Percentiles rank a stretch among this genome's conserved stretches.
phyloP scores from a whole-genome alignment of 2,797 vertebrate species.

The Onychomys torridus region DNA sequence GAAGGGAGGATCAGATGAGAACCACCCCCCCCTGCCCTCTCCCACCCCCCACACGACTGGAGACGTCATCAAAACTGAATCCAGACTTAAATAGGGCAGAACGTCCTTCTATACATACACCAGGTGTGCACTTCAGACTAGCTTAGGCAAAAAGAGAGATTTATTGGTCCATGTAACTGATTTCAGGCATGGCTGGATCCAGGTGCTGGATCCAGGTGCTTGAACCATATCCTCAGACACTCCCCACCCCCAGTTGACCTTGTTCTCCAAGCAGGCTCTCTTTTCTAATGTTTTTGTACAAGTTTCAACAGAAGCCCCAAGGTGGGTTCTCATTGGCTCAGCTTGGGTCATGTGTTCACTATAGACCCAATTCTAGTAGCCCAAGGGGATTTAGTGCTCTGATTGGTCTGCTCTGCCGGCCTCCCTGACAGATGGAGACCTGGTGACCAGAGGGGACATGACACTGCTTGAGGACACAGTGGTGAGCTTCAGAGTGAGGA shows the following conservation, averaged over 20 bases:
- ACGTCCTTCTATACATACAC: neutral
- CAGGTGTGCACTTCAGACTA: neutral
- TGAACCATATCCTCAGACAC: neutral
- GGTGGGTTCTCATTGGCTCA: neutral
- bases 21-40: neutral
- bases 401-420: neutral
- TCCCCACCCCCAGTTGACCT: neutral
- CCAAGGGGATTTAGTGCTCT: neutral
- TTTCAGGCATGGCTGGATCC: conserved; percentile 66
- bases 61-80: neutral
- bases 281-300: neutral
- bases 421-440: neutral
- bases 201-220: conserved; percentile 57
- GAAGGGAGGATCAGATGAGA: neutral
- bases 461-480: neutral
- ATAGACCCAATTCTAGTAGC: neutral
- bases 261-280: neutral
- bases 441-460: neutral
- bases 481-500: neutral
- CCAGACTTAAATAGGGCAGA: neutral
- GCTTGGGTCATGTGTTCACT: neutral
- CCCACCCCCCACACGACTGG: too few species aligned
- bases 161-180: conserved; percentile 51
- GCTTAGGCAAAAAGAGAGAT: conserved; percentile 16
- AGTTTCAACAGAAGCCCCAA: neutral